These are phyloP conservation scores for Orycteropus afer DNA, from an alignment of 2,113 vertebrate genomes.

Conservation along the genomic window DNA sequence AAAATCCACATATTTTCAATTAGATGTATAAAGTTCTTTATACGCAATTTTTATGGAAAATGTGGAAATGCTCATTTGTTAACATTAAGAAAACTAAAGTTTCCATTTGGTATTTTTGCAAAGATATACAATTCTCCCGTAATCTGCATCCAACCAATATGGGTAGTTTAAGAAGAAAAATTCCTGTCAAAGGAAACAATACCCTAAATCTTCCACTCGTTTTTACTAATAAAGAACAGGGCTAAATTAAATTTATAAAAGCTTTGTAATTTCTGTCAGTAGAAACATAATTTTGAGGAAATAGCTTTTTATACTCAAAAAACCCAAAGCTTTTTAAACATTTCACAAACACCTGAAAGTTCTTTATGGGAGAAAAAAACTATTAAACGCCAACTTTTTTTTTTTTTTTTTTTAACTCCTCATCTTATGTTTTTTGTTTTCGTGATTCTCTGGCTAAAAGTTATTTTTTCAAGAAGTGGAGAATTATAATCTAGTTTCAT, in stretches of 20 bases:
- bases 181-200: conserved; percentile 19
- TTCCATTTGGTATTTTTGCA: conserved; percentile 24
- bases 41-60: conserved; percentile 19
- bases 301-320: conserved; percentile 47
- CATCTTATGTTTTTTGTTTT: conserved; percentile 40
- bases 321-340: too few relatives aligned
- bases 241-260: conserved; percentile 1
- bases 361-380: conserved; percentile 45
- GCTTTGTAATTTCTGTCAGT: conserved; percentile 38
- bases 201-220: conserved; percentile 13
- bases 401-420: background rate
- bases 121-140: conserved; percentile 20
- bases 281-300: conserved; percentile 64
- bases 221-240: conserved; percentile 52
- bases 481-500: conserved; percentile 71
- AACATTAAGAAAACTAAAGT: conserved; percentile 47
- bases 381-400: background rate
- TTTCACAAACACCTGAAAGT: conserved; percentile 47
- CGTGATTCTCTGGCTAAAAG: conserved; percentile 30
- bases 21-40: background rate
- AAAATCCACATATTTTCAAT: conserved; percentile 42
- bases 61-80: conserved; percentile 2
- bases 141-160: conserved; percentile 48
- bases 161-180: conserved; percentile 14
- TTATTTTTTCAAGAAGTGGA: conserved; percentile 59